Percentiles rank a stretch among this genome's conserved stretches.
Evolutionary conservation across 2,797 vertebrate genomes (phyloP).

Genomic region (Toxotes lorentzi): DNA sequence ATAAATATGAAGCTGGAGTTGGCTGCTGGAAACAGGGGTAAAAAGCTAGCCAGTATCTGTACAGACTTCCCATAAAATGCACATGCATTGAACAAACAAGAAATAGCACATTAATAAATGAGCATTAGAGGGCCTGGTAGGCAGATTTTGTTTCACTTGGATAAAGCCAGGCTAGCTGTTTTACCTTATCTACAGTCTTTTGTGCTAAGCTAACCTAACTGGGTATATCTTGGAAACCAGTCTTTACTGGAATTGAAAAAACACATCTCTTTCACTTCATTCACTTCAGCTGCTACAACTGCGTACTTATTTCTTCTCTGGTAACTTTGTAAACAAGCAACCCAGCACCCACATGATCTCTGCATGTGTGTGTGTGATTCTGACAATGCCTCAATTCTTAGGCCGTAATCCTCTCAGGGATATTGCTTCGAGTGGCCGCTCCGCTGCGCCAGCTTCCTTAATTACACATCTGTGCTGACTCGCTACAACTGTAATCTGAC

Average conservation of each 20-base stretch:
- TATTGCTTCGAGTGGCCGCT: conserved; percentile 73
- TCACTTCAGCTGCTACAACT: conserved; percentile 19
- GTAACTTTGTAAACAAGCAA: conserved; percentile 43
- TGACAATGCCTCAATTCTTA: conserved; percentile 70
- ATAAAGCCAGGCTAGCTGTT: not conserved
- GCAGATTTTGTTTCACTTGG: too few relatives aligned
- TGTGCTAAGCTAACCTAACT: not conserved
- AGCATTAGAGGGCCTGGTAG: not conserved
- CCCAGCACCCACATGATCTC: not conserved
- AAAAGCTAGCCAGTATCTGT: not conserved
- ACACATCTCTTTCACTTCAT: not conserved
- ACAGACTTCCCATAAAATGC: not conserved
- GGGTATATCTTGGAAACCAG: not conserved
- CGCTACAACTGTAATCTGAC: conserved; percentile 76
- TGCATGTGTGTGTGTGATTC: conserved; percentile 30
- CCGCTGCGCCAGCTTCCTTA: conserved; percentile 69
- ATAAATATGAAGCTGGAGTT: not conserved
- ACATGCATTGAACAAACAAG: not conserved
- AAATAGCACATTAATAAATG: not conserved
- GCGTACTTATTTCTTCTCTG: conserved; percentile 22
- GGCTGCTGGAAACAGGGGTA: not conserved
- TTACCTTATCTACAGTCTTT: not conserved
- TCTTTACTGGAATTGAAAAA: not conserved
- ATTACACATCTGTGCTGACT: conserved; percentile 82
- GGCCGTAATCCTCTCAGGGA: conserved; percentile 77